Conservation (phyloP, 2,888 invertebrate species). For the Ferrisia virgata region DNA sequence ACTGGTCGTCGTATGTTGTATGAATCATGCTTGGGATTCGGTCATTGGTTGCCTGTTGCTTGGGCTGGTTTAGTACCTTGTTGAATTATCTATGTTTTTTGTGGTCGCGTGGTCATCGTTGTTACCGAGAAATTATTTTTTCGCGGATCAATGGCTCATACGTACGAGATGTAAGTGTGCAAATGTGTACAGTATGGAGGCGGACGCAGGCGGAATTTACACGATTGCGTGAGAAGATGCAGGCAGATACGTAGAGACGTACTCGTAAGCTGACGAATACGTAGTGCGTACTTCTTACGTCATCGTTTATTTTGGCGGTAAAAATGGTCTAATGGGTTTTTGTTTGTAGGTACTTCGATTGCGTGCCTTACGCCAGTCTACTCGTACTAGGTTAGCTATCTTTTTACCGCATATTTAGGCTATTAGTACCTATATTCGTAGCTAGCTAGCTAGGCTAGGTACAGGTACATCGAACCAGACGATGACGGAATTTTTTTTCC, state of each 20-base stretch:
- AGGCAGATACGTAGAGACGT: not conserved
- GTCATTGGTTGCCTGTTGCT: too few relatives aligned
- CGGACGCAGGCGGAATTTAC: too few relatives aligned
- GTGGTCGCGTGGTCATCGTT: not conserved
- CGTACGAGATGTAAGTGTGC: too few relatives aligned
- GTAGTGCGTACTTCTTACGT: not conserved
- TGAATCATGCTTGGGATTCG: not conserved
- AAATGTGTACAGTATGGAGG: too few relatives aligned
- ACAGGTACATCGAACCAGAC: not conserved
- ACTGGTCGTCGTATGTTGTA: not conserved
- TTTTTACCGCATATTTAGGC: too few relatives aligned
- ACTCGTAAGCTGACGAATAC: not conserved
- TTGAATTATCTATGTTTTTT: not conserved
- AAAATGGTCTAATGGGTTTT: not conserved
- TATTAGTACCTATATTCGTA: too few relatives aligned
- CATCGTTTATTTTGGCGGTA: not conserved
- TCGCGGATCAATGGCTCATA: not conserved
- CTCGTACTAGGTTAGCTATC: too few relatives aligned
- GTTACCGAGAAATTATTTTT: not conserved
- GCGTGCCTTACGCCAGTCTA: not conserved
- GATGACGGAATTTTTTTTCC: not conserved
- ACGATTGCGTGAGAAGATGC: not conserved
- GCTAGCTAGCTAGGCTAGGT: too few relatives aligned
- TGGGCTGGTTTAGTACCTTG: too few relatives aligned
- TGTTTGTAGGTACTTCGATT: not conserved